Base-by-base conservation (phyloP, 2,888 invertebrate genomes). In the Strigamia transsilvanica region DNA sequence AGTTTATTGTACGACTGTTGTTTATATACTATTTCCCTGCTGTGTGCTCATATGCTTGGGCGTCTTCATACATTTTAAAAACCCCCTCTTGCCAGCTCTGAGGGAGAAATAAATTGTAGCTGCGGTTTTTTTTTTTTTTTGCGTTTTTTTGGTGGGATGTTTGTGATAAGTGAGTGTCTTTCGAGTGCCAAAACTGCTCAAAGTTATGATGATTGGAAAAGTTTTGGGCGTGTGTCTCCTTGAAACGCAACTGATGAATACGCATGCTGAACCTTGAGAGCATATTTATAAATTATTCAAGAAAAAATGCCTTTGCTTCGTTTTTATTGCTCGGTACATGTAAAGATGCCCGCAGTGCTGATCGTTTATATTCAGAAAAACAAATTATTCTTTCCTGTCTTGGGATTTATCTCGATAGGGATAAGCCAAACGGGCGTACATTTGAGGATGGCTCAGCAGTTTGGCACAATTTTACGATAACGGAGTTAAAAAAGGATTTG, bases 181-280 rank as follows among this genome's bases (percentile, higher is more conserved):
- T 73, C 73, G 73, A 73, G 73, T 73, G 73, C 73, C 73, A 73
- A 73, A 73, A 27, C 73, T 73, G 32, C 32, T 27, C 73, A 73
- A 66, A 73, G 73, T 73, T 73, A 73, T 73, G 73, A 73, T 73
- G 73, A 73, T 73, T 73, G 73, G 73, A 73, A 73, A 73, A 73
- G 73, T 73, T 73, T 73, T 73, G 73, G 73, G 73, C 73, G 73
- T 73, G n/a, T 73, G 73, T 73, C 73, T 73, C 73, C 73, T 73
- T 73, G 73, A 73, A 9, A 6, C 5, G 12, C 18, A 18, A 10
- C 73, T 73, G 73, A 73, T 73, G 73, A 73, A 73, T 73, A 73
- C 73, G 73, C 73, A 73, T 73, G 73, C 32, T 27, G 32, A 27
- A 73, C 73, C 73, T 73, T 73, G 73, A 73, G 73, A 13, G 73